Base-by-base conservation (phyloP, 2,797 vertebrate genomes). In the Anisognathus igniventris region DNA sequence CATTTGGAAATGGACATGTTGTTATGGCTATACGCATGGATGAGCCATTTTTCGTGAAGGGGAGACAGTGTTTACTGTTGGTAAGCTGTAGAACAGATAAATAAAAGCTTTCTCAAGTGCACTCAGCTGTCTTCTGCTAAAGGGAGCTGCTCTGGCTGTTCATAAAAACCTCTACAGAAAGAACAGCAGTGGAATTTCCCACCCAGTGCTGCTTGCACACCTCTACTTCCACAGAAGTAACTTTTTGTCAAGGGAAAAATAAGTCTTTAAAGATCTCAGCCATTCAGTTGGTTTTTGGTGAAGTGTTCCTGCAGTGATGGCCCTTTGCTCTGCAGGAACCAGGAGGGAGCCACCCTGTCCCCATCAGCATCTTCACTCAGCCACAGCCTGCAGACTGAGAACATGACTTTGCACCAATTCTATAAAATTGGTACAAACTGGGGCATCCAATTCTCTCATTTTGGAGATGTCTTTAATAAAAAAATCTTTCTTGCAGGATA, bases 351-450 rank as follows among this genome's bases (percentile, higher is more conserved):
- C 58, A 40, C n/a, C 6, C 7, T 35, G 18, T 25, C 33, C 23
- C 7, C 47, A 15, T 7, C 37, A 61, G 7, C 10, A 57, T 4
- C 47, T 71, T 58, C 44, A 44, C 7, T 54, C 51, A 30, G 8
- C 40, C 31, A 24, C 31, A 60, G 11, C 31, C 39, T 9, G 10
- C 15, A 16, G 14, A 25, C 10, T 4, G 42, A 21, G 12, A 45
- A 23, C 21, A 12, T 3, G 3, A 20, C 6, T 48, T 65, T 3
- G n/a, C 4, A 51, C 30, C 3, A 2, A 1, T 6, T 21, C 6
- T 6, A 0, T 15, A 17, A 20, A 14, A 10, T 14, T 20, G 6
- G 7, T 64, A 40, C 42, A 33, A 40, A 30, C 2, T 15, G 60
- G 8, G 21, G 12, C 10, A 10, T 19, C 67, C 12, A 6, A 0